Evolutionary conservation across 2,888 invertebrate species (phyloP).

Genomic region (Parelbella ahira): DNA sequence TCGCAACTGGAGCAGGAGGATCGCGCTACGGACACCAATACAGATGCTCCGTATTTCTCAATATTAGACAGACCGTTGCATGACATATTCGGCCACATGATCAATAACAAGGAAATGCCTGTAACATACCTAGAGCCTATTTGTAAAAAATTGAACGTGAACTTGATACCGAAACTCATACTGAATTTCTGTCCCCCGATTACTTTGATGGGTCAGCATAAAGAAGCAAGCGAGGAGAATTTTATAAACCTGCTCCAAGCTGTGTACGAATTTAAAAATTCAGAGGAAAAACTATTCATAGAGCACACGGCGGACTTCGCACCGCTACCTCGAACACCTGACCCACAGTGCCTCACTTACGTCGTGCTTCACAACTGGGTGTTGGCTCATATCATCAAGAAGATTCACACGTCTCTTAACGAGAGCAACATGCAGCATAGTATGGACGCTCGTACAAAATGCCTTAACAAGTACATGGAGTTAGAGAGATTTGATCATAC

Average conservation of each 20-base stretch:
- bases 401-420: constrained; percentile 79
- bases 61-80: constrained; percentile 78
- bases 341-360: constrained; percentile 80
- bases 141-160: constrained; percentile 85
- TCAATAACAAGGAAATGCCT: constrained; percentile 84
- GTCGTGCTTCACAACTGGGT: constrained; percentile 85
- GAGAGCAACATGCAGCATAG: constrained; percentile 69
- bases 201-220: constrained; percentile 59
- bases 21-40: constrained; percentile 40
- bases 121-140: constrained; percentile 85
- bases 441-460: constrained; percentile 79
- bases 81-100: constrained; percentile 83
- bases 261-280: constrained; percentile 67
- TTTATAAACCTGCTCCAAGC: constrained; percentile 62
- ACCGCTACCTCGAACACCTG: constrained; percentile 65
- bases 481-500: constrained; percentile 75
- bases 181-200: constrained; percentile 86
- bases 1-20: constrained; percentile 71
- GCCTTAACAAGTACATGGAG: constrained; percentile 81
- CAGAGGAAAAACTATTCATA: constrained; percentile 70
- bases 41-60: constrained; percentile 68
- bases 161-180: constrained; percentile 86
- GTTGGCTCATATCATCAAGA: constrained; percentile 83
- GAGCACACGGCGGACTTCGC: constrained; percentile 68
- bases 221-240: constrained; percentile 59